A percentile compares a stretch with the other conserved stretches of the same genome.
Evolutionary conservation across 2,888 invertebrate species (phyloP).

Genomic region (Hirtodrosophila alboralis): DNA sequence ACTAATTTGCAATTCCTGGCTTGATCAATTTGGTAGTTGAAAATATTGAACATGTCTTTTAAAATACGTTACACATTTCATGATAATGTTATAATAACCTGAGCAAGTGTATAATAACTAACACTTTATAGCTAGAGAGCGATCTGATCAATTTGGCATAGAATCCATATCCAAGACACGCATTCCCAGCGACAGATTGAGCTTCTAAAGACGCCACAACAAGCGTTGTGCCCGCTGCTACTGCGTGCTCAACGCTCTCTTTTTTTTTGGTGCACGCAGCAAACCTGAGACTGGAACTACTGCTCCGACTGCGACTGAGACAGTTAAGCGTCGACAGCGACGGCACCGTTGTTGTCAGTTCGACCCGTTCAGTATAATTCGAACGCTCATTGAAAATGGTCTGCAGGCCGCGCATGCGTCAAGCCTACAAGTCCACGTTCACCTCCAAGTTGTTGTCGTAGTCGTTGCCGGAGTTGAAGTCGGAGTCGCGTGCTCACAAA

Average conservation of each 20-base stretch:
- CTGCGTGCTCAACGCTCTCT: conserved; percentile 46
- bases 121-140: conserved; percentile 16
- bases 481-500: conserved; percentile 44
- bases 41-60: too few relatives aligned
- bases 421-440: conserved; percentile 48
- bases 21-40: too few relatives aligned
- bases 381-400: conserved; percentile 78
- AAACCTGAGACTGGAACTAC: conserved; percentile 10
- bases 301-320: conserved; percentile 9
- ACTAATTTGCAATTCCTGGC: too few relatives aligned
- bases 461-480: conserved; percentile 9
- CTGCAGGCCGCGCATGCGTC: conserved; percentile 71
- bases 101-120: too few relatives aligned
- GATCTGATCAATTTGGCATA: conserved; percentile 37
- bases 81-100: too few relatives aligned
- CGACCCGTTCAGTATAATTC: conserved; percentile 66
- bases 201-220: conserved; percentile 48
- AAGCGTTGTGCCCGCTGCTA: too few relatives aligned
- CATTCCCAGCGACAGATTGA: conserved; percentile 22
- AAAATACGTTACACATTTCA: too few relatives aligned
- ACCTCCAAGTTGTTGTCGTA: conserved; percentile 30
- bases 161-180: conserved; percentile 35
- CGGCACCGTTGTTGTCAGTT: conserved; percentile 30
- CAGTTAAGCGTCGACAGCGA: conserved; percentile 6
- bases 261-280: conserved; percentile 38